These are phyloP conservation scores for Hydrotaea diabolus DNA, from an alignment of 2,888 invertebrate genomes.

Conservation along the genomic window DNA sequence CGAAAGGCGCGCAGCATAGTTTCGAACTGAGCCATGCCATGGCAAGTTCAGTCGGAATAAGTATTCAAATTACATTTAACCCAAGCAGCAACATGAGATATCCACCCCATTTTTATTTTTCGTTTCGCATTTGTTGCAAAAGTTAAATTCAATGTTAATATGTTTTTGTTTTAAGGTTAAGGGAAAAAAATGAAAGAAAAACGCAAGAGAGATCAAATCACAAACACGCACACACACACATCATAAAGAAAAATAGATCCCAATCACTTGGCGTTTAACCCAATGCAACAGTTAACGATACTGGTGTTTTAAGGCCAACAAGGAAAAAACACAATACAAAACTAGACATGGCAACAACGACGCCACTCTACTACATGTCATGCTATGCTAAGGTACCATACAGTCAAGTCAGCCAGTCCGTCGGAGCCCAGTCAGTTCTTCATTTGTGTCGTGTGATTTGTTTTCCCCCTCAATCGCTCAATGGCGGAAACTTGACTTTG, in stretches of 20 bases:
- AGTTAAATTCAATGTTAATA: conserved; percentile 60
- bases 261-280: conserved; percentile 47
- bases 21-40: not conserved
- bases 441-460: conserved; percentile 1
- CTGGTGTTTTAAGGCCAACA: conserved; percentile 26
- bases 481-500: not conserved
- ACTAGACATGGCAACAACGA: not conserved
- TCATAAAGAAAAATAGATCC: conserved; percentile 18
- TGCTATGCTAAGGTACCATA: not conserved
- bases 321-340: conserved; percentile 3
- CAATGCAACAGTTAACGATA: conserved; percentile 47
- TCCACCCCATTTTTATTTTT: not conserved
- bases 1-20: conserved; percentile 14
- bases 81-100: not conserved
- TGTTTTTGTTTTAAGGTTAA: conserved; percentile 52
- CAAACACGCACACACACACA: conserved; percentile 10
- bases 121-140: not conserved
- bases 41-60: not conserved
- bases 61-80: conserved; percentile 33
- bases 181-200: not conserved
- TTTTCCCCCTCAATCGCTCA: conserved; percentile 5
- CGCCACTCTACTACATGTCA: not conserved
- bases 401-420: not conserved
- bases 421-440: not conserved
- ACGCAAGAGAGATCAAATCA: conserved; percentile 43